Conservation (phyloP, 2,888 invertebrate genomes). For the Troglohyphantes excavatus region DNA sequence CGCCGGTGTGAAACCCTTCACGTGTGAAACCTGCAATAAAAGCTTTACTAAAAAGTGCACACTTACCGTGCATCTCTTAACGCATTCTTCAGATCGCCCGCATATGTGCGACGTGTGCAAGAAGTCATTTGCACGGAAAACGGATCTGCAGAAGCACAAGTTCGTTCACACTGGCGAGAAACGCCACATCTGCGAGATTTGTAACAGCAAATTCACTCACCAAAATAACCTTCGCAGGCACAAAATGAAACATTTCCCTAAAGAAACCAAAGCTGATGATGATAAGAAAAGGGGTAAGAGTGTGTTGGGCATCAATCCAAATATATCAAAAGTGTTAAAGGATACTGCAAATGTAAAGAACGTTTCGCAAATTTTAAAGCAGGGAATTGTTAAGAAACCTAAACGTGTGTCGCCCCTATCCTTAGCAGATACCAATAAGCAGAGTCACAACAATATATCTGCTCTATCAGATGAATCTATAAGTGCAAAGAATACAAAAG, state of each 20-base stretch:
- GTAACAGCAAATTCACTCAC: constrained; percentile 36
- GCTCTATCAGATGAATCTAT: not conserved
- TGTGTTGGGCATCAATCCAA: not conserved
- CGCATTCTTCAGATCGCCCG: constrained; percentile 35
- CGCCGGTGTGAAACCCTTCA: constrained; percentile 48
- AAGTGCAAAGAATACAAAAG: not conserved
- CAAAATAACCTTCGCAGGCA: constrained; percentile 44
- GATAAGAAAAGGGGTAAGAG: not conserved
- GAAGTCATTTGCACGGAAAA: constrained; percentile 57
- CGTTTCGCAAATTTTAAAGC: not conserved
- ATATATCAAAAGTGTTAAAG: not conserved
- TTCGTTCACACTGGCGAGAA: constrained; percentile 50
- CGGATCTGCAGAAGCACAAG: constrained; percentile 48
- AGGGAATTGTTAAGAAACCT: not conserved
- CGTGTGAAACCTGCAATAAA: constrained; percentile 57
- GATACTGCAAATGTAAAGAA: constrained; percentile 1
- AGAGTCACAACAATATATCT: not conserved
- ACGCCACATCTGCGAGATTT: constrained; percentile 29
- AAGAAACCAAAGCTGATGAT: not conserved
- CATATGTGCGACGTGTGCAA: constrained; percentile 37
- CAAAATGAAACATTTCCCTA: constrained; percentile 19
- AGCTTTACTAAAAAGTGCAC: constrained; percentile 58
- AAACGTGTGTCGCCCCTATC: not conserved
- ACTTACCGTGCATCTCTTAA: constrained; percentile 49
- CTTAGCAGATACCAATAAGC: not conserved